Percentiles rank a stretch among this genome's conserved stretches.
phyloP scores from a whole-genome alignment of 2,888 invertebrate species.

The Mongoloraphidia duomilia region DNA sequence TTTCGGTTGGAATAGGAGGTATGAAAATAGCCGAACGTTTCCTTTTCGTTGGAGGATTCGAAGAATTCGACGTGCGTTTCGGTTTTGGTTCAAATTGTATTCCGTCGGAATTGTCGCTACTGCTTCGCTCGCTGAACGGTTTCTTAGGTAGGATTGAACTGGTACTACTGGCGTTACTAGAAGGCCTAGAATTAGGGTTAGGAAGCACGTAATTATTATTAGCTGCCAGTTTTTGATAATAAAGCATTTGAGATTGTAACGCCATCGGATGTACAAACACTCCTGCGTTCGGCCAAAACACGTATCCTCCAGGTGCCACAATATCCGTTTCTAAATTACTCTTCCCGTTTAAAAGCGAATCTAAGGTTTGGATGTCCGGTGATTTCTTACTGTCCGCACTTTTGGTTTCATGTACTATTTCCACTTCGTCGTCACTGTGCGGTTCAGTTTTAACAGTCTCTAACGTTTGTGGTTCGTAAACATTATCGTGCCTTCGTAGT shows the following conservation, averaged over 20 bases:
- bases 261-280: slow-evolving; percentile 62
- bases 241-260: slow-evolving; percentile 52
- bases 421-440: slow-evolving; percentile 38
- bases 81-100: slow-evolving; percentile 29
- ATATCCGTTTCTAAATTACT: too few species aligned
- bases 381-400: too few species aligned
- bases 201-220: slow-evolving; percentile 25
- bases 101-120: too few species aligned
- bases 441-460: slow-evolving; percentile 42
- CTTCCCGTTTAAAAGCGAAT: too few species aligned
- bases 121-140: too few species aligned
- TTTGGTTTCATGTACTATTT: slow-evolving; percentile 24
- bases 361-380: too few species aligned
- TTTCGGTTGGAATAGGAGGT: slow-evolving; percentile 65
- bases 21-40: slow-evolving; percentile 75
- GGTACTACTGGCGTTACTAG: slow-evolving; percentile 20
- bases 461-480: slow-evolving; percentile 31
- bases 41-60: slow-evolving; percentile 42
- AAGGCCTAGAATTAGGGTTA: slow-evolving; percentile 23
- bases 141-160: slow-evolving; percentile 17
- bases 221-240: slow-evolving; percentile 60
- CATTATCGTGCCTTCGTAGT: slow-evolving; percentile 45
- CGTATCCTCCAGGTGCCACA: slow-evolving; percentile 35
- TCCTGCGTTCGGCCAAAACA: slow-evolving; percentile 57
- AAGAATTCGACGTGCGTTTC: slow-evolving; percentile 22